Base-by-base conservation (phyloP, 2,797 vertebrate species). In the Aplochiton taeniatus region DNA sequence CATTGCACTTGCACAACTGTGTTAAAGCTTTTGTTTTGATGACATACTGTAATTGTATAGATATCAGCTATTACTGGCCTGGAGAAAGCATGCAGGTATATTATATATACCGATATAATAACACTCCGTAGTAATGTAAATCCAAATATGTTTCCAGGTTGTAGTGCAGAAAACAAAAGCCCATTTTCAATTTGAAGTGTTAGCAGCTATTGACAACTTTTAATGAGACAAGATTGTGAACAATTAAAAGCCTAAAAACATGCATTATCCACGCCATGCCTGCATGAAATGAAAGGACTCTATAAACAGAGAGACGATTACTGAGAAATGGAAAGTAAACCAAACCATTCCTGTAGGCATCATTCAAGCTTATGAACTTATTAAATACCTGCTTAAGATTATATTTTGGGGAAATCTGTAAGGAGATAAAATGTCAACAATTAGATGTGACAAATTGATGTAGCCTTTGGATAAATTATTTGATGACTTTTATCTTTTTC, bases 301-400 rank as follows among this genome's bases (percentile, higher is more conserved):
- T 31, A 31, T 31, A 57, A 17, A 54, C 1, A 56, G 13, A 65
- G 41, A 48, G 42, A 49, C 19, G 14, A 42, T 20, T 41, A 51
- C 20, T 19, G 31, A 54, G 8, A 52, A 17, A n/a, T 10, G 2
- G 14, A 5, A 9, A 58, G 47, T 54, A 6, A 49, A 63, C 17
- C 14, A 45, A 44, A n/a, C 48, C 49, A 61, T 19, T 31, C 46
- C 45, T 50, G n/a, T n/a, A n/a, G n/a, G n/a, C n/a, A n/a, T 31
- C 48, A 61, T 58, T 20, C 49, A 63, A 71, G 60, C 59, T 65
- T 54, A 72, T n/a, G n/a, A 31, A 42, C 19, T 61, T 54, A 63
- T 70, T 68, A n/a, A 80, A 78, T 88, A 89, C 83, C 86, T 89
- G 70, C 56, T 72, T 47, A 31, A 17, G 47, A 60, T 58, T 76